phyloP scores from a whole-genome alignment of 2,797 vertebrate species.

The Melopsittacus undulatus region DNA sequence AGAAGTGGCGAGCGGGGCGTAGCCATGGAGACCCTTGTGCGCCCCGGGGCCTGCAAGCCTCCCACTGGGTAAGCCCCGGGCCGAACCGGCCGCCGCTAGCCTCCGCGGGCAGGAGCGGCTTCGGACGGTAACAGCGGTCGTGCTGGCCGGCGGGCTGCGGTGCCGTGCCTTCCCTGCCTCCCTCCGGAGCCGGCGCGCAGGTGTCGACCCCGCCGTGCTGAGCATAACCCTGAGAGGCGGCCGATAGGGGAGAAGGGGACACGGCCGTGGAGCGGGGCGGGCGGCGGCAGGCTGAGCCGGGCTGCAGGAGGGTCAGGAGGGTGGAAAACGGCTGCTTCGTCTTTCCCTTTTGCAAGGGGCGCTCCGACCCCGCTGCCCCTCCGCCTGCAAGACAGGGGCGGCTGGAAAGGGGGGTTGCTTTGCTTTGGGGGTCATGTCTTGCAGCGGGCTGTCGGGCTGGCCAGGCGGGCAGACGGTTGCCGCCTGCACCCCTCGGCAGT shows the following conservation, averaged over 20 bases:
- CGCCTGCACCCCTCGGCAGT: no score
- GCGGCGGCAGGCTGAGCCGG: background rate
- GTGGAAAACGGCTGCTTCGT: background rate
- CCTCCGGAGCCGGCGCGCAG: background rate
- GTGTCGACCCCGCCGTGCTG: background rate
- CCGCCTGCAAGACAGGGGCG: background rate
- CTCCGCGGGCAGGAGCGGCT: background rate
- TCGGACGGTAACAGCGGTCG: background rate
- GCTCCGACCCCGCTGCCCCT: background rate
- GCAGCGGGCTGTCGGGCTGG: rapidly evolving
- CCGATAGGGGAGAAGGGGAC: background rate
- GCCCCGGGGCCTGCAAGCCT: conserved; percentile 64
- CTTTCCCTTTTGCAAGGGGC: background rate
- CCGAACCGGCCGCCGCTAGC: background rate
- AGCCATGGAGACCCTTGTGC: conserved; percentile 67
- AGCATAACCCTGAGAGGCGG: background rate
- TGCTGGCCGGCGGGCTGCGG: background rate
- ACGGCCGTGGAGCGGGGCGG: background rate
- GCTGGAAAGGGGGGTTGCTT: background rate
- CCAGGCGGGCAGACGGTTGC: background rate
- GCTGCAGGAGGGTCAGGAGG: background rate
- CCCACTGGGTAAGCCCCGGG: conserved; percentile 69
- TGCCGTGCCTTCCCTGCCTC: background rate
- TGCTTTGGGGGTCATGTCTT: no score
- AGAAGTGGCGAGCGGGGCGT: background rate